Evolutionary conservation across 1,140 invertebrate genomes (phyloP).

Genomic region (Drosophila paulistorum): DNA sequence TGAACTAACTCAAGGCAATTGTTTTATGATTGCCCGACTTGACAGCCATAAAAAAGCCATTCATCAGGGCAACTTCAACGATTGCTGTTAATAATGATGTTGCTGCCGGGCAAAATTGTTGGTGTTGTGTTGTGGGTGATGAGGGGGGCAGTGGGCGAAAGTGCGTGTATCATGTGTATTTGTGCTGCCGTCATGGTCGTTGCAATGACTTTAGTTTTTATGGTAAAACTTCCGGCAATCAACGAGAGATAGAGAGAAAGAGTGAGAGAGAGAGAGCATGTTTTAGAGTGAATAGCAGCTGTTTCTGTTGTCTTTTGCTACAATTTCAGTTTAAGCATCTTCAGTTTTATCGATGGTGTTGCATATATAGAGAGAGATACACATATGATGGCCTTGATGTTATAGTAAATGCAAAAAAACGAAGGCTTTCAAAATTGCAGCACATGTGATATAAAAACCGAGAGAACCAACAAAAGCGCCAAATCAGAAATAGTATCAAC

Average conservation of each 20-base stretch:
- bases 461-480: slow-evolving; percentile 15
- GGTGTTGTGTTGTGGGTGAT: background rate
- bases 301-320: slow-evolving; percentile 14
- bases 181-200: slow-evolving; percentile 41
- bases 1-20: slow-evolving; percentile 18
- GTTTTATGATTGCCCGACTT: slow-evolving; percentile 30
- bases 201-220: slow-evolving; percentile 43
- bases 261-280: background rate
- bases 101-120: slow-evolving; percentile 1
- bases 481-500: slow-evolving; percentile 64
- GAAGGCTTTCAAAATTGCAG: slow-evolving; percentile 28
- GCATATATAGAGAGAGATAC: background rate
- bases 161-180: slow-evolving; percentile 38
- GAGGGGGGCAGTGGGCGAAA: background rate
- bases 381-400: slow-evolving; percentile 1
- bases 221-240: slow-evolving; percentile 66
- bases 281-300: slow-evolving; percentile 15
- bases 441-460: background rate
- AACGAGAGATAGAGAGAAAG: slow-evolving; percentile 5
- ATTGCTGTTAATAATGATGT: slow-evolving; percentile 39
- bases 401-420: slow-evolving; percentile 34
- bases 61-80: slow-evolving; percentile 48
- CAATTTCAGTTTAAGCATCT: slow-evolving; percentile 38
- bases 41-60: slow-evolving; percentile 59
- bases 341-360: slow-evolving; percentile 6